Conservation (phyloP, 2,113 vertebrate species). For the Suncus etruscus region DNA sequence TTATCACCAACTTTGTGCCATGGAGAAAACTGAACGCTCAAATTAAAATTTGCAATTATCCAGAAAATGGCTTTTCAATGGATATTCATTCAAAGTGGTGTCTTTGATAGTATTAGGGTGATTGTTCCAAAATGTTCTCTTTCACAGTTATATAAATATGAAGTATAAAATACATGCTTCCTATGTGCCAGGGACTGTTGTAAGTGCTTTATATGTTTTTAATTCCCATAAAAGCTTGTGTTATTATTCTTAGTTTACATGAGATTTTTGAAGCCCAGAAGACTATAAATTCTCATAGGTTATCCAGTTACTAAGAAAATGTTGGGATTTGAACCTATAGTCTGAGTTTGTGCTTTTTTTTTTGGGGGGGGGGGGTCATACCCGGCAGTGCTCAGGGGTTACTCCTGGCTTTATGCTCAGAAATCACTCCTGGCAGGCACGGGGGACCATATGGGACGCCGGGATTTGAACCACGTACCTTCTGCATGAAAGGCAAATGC, state of each 20-base stretch:
- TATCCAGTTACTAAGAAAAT: constrained; percentile 27
- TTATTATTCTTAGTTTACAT: constrained; percentile 24
- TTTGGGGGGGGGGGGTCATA: too few species aligned
- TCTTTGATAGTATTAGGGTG: background rate
- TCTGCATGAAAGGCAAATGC: too few species aligned
- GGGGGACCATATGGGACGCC: too few species aligned
- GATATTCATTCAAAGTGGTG: background rate
- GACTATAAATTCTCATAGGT: background rate
- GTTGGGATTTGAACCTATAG: constrained; percentile 22
- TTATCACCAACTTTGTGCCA: constrained; percentile 35
- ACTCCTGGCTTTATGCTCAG: too few species aligned
- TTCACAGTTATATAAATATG: constrained; percentile 38
- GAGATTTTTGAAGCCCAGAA: background rate
- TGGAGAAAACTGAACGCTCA: constrained; percentile 33
- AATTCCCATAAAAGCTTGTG: background rate
- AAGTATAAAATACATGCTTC: background rate
- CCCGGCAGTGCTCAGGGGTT: too few species aligned
- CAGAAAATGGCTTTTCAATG: background rate
- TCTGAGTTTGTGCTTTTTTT: constrained; percentile 32
- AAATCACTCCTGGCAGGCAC: too few species aligned
- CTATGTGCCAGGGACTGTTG: constrained; percentile 15
- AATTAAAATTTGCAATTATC: constrained; percentile 35
- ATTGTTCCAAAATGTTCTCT: constrained; percentile 15
- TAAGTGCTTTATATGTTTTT: constrained; percentile 46
- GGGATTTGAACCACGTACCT: too few species aligned